Conservation (phyloP, 53 echinoderm and acorn worm genomes). For the Actinopyga echinites region DNA sequence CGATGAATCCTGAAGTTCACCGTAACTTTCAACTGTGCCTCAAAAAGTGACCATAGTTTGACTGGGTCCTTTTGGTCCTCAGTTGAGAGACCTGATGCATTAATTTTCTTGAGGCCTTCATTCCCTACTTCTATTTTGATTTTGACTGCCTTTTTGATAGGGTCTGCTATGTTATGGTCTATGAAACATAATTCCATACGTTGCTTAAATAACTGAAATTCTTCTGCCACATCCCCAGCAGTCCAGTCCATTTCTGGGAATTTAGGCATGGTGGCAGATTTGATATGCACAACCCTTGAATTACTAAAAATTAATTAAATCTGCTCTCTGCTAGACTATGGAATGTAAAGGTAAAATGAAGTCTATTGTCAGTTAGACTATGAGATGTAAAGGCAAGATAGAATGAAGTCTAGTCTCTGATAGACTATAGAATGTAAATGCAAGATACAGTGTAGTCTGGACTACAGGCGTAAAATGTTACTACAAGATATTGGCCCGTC, state of each 20-base stretch:
- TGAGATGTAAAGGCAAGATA: too few relatives aligned
- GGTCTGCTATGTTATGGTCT: constrained; percentile 54
- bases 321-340: not conserved
- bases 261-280: constrained; percentile 34
- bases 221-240: constrained; percentile 29
- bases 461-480: too few relatives aligned
- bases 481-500: too few relatives aligned
- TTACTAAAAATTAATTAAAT: not conserved
- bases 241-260: constrained; percentile 56
- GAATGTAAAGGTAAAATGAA: too few relatives aligned
- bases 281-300: not conserved
- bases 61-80: constrained; percentile 57
- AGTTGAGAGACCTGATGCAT: constrained; percentile 56
- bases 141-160: constrained; percentile 52
- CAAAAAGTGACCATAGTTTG: constrained; percentile 64
- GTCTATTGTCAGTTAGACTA: too few relatives aligned
- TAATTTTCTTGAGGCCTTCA: constrained; percentile 64
- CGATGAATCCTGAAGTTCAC: constrained; percentile 60
- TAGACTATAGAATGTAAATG: too few relatives aligned
- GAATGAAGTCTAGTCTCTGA: too few relatives aligned
- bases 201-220: constrained; percentile 51
- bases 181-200: constrained; percentile 53
- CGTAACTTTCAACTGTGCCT: constrained; percentile 52
- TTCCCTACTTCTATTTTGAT: constrained; percentile 70
- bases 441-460: too few relatives aligned